phyloP scores from a whole-genome alignment of 2,797 vertebrate species.

The Pangasius mekongensis region DNA sequence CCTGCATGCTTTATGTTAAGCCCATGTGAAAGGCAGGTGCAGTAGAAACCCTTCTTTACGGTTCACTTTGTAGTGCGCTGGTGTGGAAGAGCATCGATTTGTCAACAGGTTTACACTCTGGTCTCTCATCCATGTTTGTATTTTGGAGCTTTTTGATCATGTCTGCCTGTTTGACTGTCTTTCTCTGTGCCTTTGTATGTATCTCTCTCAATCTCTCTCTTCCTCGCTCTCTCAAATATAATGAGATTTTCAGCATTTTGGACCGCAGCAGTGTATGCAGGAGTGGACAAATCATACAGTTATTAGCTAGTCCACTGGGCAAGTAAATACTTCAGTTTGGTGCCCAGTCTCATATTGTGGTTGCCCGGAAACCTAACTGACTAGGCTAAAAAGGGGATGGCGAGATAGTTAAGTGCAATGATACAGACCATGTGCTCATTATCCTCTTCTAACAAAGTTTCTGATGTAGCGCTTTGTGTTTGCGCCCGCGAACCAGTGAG shows the following conservation, averaged over 20 bases:
- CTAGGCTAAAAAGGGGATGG: background rate
- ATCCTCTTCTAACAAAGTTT: background rate
- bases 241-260: background rate
- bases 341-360: constrained; percentile 7
- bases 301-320: background rate
- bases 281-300: background rate
- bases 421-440: background rate
- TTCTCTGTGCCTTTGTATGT: constrained; percentile 23
- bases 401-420: background rate
- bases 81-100: constrained; percentile 32
- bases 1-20: constrained; percentile 23
- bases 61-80: constrained; percentile 41
- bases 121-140: constrained; percentile 40
- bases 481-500: background rate
- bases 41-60: constrained; percentile 1
- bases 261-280: background rate
- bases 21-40: constrained; percentile 19
- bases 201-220: constrained; percentile 48
- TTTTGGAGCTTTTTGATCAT: constrained; percentile 46
- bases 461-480: background rate
- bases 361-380: background rate
- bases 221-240: constrained; percentile 39
- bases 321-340: background rate
- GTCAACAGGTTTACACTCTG: constrained; percentile 35
- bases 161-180: constrained; percentile 32